Evolutionary conservation across 2,113 vertebrate genomes (phyloP), one percentile per base, ranked within the genome.

Genomic region (Mobula hypostoma): DNA sequence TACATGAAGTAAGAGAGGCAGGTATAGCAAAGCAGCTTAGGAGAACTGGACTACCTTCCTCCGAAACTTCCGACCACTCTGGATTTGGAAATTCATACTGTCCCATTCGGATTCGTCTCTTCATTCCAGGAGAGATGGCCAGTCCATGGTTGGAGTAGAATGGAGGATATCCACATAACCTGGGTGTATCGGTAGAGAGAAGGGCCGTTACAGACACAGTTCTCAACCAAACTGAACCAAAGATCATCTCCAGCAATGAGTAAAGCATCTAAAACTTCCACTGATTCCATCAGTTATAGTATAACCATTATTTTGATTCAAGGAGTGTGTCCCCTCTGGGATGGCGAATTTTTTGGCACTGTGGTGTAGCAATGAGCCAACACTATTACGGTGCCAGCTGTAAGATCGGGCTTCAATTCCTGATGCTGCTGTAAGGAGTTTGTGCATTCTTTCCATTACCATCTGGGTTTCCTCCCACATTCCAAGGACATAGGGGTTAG

Each of bases 111-210:
- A 99, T 99, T 40, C 99, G 96, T 95, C 94, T 98, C 97, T 99
- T 99, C 99, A 99, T 99, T 94, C 99, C 99, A 0, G 99, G 99
- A n/a, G 99, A 99, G 95, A 99, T 99, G 96, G 99, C 98, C 80
- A 99, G 96, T 88, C 99, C 99, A 0, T 99, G 99, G 96, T 99
- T 99, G 85, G 99, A 99, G 95, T 99, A 99, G 96, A 99, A 99
- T 0, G 99, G 99, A 61, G 99, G 99, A 94, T 99, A 99, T 1
- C 99, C 99, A 66, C 99, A 99, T 74, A 99, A 96, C 95, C 99
- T 99, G 96, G 79, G 87, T 90, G 93, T 36, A 94, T 24, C 77
- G 77, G 58, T 91, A 68, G 74, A 94, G 56, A 94, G 61, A 88
- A 63, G 29, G 85, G 29, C n/a, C n/a, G 61, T 32, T 12, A 82